A percentile compares a stretch with the other conserved stretches of the same genome.
These are phyloP conservation scores for Rhamphomyia laevipes DNA, from an alignment of 2,888 invertebrate genomes.

Conservation along the genomic window DNA sequence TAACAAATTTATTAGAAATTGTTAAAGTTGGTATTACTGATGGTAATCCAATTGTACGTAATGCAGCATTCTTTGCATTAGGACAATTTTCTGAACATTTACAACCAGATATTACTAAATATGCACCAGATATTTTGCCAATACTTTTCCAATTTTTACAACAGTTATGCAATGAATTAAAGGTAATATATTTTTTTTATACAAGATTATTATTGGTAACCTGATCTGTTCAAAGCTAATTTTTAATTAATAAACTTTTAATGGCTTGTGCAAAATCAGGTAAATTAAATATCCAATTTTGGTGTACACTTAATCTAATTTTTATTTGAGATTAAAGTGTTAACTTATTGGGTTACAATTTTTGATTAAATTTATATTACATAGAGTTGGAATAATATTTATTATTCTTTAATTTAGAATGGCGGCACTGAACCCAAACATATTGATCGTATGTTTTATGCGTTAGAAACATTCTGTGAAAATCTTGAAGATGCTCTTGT, in stretches of 20 bases:
- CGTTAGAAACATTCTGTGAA: conserved; percentile 67
- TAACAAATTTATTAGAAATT: conserved; percentile 54
- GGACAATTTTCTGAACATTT: conserved; percentile 72
- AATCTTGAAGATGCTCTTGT: conserved; percentile 59
- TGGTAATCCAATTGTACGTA: conserved; percentile 50
- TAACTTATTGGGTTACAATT: conserved; percentile 26
- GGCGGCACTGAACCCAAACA: conserved; percentile 49
- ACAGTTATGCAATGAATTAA: conserved; percentile 45
- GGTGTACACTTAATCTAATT: neutral
- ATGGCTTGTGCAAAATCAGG: conserved; percentile 17
- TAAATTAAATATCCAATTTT: conserved; percentile 22
- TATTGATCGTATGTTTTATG: conserved; percentile 63
- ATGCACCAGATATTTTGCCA: conserved; percentile 57
- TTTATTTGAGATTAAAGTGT: conserved; percentile 11
- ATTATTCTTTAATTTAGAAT: conserved; percentile 22
- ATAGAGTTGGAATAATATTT: neutral
- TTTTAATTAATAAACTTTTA: conserved; percentile 10
- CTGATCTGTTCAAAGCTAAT: conserved; percentile 17
- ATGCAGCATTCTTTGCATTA: conserved; percentile 65
- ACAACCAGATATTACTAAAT: conserved; percentile 67
- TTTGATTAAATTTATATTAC: too few species aligned
- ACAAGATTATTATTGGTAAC: conserved; percentile 4
- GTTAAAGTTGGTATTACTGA: conserved; percentile 60
- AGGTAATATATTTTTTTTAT: conserved; percentile 26
- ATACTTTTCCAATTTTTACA: conserved; percentile 57